These are phyloP conservation scores for Aphrophora alni DNA, from an alignment of 2,888 invertebrate species.

Conservation along the genomic window DNA sequence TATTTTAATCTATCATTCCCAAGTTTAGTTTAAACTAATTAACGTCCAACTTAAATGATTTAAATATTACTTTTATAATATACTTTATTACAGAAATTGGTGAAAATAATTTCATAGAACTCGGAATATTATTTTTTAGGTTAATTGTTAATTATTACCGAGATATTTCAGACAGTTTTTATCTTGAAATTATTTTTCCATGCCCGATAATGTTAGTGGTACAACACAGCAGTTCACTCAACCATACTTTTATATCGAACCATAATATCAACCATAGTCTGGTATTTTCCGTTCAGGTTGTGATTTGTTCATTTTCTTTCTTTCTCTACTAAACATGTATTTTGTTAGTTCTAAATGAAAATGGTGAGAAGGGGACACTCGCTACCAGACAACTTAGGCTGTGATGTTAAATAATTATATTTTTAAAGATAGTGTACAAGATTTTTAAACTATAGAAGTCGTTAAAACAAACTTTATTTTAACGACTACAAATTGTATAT, in stretches of 20 bases:
- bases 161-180: no score
- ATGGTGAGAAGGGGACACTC: neutral
- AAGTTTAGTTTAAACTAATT: no score
- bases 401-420: slow-evolving; percentile 38
- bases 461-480: neutral
- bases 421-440: slow-evolving; percentile 33
- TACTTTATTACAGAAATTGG: no score
- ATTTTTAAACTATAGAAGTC: neutral
- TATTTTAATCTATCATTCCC: no score
- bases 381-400: slow-evolving; percentile 27
- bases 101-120: no score
- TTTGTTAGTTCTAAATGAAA: slow-evolving; percentile 33
- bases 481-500: neutral
- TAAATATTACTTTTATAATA: no score
- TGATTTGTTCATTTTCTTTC: slow-evolving; percentile 25
- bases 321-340: slow-evolving; percentile 25
- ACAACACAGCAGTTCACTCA: neutral
- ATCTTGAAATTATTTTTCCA: no score
- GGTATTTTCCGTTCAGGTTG: slow-evolving; percentile 19
- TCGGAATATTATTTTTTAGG: no score
- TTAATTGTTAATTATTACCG: no score
- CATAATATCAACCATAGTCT: neutral
- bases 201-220: neutral
- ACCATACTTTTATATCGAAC: neutral
- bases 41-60: no score